Conservation (phyloP, 2,888 invertebrate species). For the Lasioglossum marginatum region DNA sequence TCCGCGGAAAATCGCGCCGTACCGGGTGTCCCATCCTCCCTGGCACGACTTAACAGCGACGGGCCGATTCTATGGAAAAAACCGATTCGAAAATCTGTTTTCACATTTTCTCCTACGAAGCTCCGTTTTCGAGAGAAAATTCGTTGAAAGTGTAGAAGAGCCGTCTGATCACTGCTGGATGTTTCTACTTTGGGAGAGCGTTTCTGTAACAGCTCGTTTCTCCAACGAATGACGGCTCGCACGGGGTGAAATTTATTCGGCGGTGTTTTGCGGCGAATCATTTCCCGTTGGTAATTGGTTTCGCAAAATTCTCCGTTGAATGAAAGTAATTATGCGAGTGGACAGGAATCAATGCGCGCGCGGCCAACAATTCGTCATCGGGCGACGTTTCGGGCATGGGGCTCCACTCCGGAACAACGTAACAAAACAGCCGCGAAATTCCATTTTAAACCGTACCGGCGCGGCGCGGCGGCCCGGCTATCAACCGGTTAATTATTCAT, state of each 20-base stretch:
- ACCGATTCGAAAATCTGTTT: neutral
- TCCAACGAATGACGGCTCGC: neutral
- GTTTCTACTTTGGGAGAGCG: neutral
- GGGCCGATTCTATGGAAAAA: neutral
- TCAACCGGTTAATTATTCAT: slow-evolving; percentile 13
- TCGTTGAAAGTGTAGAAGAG: neutral
- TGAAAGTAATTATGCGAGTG: slow-evolving; percentile 45
- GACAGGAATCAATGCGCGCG: slow-evolving; percentile 29
- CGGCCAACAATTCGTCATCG: slow-evolving; percentile 5
- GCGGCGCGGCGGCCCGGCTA: neutral
- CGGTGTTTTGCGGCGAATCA: slow-evolving; percentile 32
- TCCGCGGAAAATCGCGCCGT: neutral
- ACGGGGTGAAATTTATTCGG: neutral
- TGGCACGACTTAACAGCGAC: neutral
- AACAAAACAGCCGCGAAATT: slow-evolving; percentile 13
- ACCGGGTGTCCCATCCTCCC: neutral
- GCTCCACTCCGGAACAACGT: neutral
- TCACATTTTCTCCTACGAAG: neutral
- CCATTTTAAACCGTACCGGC: slow-evolving; percentile 4
- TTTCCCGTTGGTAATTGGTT: slow-evolving; percentile 31
- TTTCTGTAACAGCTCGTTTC: neutral
- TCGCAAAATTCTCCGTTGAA: slow-evolving; percentile 36
- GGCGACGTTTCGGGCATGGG: neutral
- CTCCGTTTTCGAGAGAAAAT: neutral
- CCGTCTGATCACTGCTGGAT: neutral